Evolutionary conservation across 2,888 invertebrate genomes (phyloP).

Genomic region (Sminthurinus aureus): DNA sequence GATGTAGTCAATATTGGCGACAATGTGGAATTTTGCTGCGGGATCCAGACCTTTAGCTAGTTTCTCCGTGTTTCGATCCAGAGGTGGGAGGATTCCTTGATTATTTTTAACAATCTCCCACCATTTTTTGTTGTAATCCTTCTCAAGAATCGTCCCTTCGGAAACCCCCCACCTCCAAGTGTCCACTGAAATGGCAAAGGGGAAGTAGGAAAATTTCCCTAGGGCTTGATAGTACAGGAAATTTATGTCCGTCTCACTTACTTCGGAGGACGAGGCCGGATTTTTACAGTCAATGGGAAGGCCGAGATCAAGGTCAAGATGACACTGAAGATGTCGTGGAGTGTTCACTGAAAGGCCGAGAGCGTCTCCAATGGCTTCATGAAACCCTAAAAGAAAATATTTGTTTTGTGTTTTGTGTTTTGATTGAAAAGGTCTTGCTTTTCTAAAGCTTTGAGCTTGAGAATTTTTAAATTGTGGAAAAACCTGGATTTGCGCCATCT

Average conservation of each 20-base stretch:
- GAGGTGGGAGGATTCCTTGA: constrained; percentile 59
- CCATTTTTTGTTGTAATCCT: constrained; percentile 61
- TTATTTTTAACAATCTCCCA: constrained; percentile 59
- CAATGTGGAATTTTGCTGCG: constrained; percentile 63
- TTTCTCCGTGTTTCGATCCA: constrained; percentile 47
- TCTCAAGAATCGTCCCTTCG: constrained; percentile 55
- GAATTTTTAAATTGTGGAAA: too few species aligned
- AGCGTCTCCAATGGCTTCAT: constrained; percentile 62
- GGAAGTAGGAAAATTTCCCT: constrained; percentile 61
- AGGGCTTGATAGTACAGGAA: constrained; percentile 61
- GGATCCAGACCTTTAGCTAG: constrained; percentile 63
- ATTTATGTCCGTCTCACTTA: constrained; percentile 54
- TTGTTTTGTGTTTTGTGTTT: too few species aligned
- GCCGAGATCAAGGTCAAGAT: constrained; percentile 18
- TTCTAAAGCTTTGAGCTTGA: too few species aligned
- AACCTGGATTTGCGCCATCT: constrained; percentile 37
- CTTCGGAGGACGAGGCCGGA: neutral
- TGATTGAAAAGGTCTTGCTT: too few species aligned
- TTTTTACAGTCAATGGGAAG: constrained; percentile 3
- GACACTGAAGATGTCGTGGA: constrained; percentile 49
- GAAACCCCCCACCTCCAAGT: constrained; percentile 62
- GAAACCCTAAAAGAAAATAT: too few species aligned
- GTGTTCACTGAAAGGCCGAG: constrained; percentile 60
- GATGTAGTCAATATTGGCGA: constrained; percentile 60
- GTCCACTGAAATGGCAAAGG: constrained; percentile 62